Evolutionary conservation across 2,797 vertebrate genomes (phyloP), one percentile per base, ranked within the genome.

Genomic region (Acanthurus lineatus): DNA sequence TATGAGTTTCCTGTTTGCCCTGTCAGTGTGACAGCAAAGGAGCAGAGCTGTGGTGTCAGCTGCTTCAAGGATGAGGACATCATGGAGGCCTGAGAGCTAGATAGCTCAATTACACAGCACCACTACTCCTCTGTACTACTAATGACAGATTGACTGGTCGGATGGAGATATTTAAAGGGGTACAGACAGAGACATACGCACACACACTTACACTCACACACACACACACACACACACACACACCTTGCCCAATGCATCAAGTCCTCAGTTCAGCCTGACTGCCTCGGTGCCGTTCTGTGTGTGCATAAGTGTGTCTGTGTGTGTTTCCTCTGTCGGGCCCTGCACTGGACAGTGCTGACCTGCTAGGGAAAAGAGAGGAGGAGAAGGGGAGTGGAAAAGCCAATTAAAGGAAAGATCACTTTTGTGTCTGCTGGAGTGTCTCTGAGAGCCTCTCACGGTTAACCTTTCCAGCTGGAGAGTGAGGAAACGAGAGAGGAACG

Each of bases 351-450:
- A 69, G 68, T 51, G 73, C 91, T 95, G 95, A 95, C 95, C 94
- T 93, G 93, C 89, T 81, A 81, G 84, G 84, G 88, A 89, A 93
- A 93, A 87, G 87, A 92, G 94, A 88, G 83, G 87, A 92, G 90
- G 92, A 91, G 92, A 92, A 93, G 81, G 88, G 89, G 91, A 92
- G 93, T 91, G 92, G 92, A 93, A 94, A 93, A 94, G 94, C 94
- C 95, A 96, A 96, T 96, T 96, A 96, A 95, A 95, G 91, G 92
- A 93, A 94, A 95, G 93, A 95, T 95, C 95, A 95, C 94, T 95
- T 93, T 88, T 93, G 90, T 85, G 83, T 92, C 89, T 91, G 91
- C 92, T 91, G 87, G 94, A 94, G 94, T 91, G 93, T 94, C 92
- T 94, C 91, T 89, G 85, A 89, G 86, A 93, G 90, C 89, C 91